These are phyloP conservation scores for Arrhopalites spinosus DNA, from an alignment of 2,888 invertebrate genomes.

Conservation along the genomic window DNA sequence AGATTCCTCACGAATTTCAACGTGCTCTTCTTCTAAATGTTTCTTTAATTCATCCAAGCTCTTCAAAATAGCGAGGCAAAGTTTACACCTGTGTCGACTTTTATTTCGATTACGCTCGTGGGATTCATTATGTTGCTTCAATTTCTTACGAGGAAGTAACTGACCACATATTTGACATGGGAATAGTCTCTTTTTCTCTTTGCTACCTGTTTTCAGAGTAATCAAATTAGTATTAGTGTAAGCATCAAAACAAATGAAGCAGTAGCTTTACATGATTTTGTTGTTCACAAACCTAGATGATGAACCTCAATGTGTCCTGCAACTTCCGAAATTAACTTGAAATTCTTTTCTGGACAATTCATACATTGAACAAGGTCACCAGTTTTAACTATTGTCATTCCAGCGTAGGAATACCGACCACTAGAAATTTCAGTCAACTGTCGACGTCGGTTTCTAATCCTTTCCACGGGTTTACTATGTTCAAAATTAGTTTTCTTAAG, in stretches of 20 bases:
- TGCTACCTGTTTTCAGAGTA: neutral
- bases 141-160: neutral
- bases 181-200: neutral
- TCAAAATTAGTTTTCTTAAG: no score
- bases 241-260: neutral
- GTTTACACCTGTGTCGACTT: neutral
- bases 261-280: neutral
- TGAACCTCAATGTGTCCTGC: neutral
- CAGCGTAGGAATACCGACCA: no score
- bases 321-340: neutral
- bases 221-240: neutral
- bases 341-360: neutral
- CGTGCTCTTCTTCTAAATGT: neutral
- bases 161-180: neutral
- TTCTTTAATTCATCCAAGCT: neutral
- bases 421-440: no score
- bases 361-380: neutral
- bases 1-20: neutral
- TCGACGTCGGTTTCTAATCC: no score
- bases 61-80: neutral
- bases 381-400: no score
- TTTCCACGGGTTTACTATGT: no score
- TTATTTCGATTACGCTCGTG: neutral
- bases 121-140: neutral
- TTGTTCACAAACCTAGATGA: slow-evolving; percentile 1